Evolutionary conservation across 2,888 invertebrate genomes (phyloP), one percentile per base, ranked within the genome.

Genomic region (Tetranychus truncatus): DNA sequence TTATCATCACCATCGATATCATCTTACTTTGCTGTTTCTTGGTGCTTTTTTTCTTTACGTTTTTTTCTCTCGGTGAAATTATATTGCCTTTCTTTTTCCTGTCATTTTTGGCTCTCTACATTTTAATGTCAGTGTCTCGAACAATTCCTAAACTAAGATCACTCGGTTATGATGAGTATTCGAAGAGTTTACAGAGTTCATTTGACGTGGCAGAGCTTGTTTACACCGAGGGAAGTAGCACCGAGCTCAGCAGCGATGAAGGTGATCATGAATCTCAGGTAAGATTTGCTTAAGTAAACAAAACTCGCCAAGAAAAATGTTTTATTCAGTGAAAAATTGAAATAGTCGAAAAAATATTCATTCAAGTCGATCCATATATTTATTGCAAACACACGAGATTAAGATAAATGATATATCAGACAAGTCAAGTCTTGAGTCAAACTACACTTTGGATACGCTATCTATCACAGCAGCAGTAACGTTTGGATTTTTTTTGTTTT

Each of bases 81-180:
- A 34, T 34, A 34, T 34, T 34, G 34, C 34, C 34, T 34, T 34
- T 34, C 34, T 34, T 34, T 34, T 34, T 34, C 34, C 34, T 34
- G 5, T 34, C 34, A 34, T 34, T 34, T 34, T 34, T 34, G 34
- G 34, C 34, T 34, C 34, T 34, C 34, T 34, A 34, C 55, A 55
- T 55, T 55, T 55, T 55, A 55, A 55, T 55, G 55, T 55, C 55
- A 55, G 55, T 55, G 55, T 55, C 55, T 55, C 55, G 55, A 15
- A 55, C 55, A 15, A 55, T 55, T 15, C 55, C 55, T 7, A 55
- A 55, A 7, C 15, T 55, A 55, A 55, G 55, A 55, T 55, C 55
- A 55, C 7, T 55, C 55, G 74, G 74, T 66, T 74, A 74, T 44
- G n/a, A 74, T 67, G 74, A 74, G 66, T 74, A 74, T 74, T 66